Base-by-base conservation (phyloP, 2,888 invertebrate species). In the Leptopilina syphax region DNA sequence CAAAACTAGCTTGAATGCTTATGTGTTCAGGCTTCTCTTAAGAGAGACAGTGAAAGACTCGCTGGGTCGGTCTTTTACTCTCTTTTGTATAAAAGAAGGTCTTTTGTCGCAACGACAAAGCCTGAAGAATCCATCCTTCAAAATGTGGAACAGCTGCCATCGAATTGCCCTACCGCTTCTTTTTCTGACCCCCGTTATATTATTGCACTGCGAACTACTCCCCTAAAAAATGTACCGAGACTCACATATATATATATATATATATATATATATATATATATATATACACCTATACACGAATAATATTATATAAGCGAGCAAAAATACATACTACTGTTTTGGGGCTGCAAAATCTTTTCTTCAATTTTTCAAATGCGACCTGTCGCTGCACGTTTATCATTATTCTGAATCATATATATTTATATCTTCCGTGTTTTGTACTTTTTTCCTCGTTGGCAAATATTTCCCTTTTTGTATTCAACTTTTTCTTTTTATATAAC, bases 71-170 rank as follows among this genome's bases (percentile, higher is more conserved):
- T 81, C 83, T 82, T 83, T 83, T 81, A 81, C 81, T 81, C 83
- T 82, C 82, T 83, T 81, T 34, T 34, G 34, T 34, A 81, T 82
- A 78, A 82, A 79, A 79, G 83, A 81, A 78, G 76, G 77, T 82
- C 83, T 83, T 83, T 83, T 83, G 89, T 89, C 87, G 87, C 82
- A 79, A 83, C 89, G 88, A 91, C 90, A 91, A 91, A 90, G 90
- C 87, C 88, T 87, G 88, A 90, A 89, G 90, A 91, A 91, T 91
- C 90, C 91, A 91, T 91, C 90, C 91, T 91, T 91, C 90, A 90
- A 91, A 47, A 91, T 90, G 89, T 91, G 90, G 91, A 91, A 89
- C 91, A 91, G 91, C 91, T 91, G 91, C 90, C 90, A 88, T 90
- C 91, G 90, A 90, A 90, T 89, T 84, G 88, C 86, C 86, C 87